Evolutionary conservation across 2,888 invertebrate species (phyloP).

Genomic region (Agrotis segetum): DNA sequence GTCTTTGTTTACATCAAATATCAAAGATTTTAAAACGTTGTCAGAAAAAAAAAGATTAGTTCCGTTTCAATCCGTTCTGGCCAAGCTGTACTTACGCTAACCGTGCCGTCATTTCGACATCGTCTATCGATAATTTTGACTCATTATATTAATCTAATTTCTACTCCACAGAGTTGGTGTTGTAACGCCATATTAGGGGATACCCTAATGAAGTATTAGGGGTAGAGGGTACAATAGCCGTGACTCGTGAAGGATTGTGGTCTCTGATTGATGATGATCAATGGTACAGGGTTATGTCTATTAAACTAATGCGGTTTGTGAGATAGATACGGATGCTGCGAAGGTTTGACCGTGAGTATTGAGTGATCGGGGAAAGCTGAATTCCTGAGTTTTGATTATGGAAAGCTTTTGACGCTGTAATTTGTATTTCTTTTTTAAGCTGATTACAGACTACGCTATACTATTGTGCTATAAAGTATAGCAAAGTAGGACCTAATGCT

Average conservation of each 20-base stretch:
- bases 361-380: not conserved
- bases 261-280: conserved; percentile 74
- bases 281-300: conserved; percentile 54
- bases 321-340: conserved; percentile 19
- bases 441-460: no score
- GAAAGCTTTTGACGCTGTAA: not conserved
- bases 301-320: conserved; percentile 50
- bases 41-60: no score
- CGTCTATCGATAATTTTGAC: conserved; percentile 14
- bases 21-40: no score
- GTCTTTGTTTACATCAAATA: no score
- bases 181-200: conserved; percentile 33
- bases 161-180: no score
- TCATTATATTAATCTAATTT: no score
- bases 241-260: conserved; percentile 65
- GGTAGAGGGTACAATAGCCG: conserved; percentile 65
- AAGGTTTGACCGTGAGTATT: conserved; percentile 13
- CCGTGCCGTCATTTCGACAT: no score
- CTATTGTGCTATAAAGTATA: no score
- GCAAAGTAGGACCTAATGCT: no score
- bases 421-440: no score
- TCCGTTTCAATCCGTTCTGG: no score
- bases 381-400: not conserved
- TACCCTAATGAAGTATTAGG: conserved; percentile 69
- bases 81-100: no score